Conservation (phyloP, 35 echinoderm and acorn worm genomes). For the Ptychodera flava region DNA sequence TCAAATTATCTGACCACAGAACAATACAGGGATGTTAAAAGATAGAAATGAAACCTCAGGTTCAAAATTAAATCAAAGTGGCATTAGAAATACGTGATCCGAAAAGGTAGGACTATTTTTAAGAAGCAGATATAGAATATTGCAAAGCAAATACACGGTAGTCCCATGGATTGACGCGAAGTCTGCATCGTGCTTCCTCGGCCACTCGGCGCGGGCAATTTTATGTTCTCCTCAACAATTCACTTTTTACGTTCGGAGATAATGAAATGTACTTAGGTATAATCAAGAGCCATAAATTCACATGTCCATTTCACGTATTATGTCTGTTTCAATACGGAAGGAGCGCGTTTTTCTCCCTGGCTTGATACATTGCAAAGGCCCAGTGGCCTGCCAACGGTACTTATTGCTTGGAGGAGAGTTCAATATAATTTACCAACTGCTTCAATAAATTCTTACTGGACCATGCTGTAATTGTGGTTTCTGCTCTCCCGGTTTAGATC, state of each 20-base stretch:
- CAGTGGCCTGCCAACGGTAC: neutral
- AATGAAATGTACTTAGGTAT: neutral
- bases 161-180: no score
- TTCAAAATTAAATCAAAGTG: no score
- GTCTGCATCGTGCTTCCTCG: no score
- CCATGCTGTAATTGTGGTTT: neutral
- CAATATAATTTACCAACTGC: neutral
- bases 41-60: no score
- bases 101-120: no score
- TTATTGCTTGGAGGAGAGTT: neutral
- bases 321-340: neutral
- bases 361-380: neutral
- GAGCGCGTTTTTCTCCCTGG: neutral
- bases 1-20: no score
- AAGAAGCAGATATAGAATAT: no score
- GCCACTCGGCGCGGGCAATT: no score
- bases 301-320: neutral
- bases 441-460: neutral
- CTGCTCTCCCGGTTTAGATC: no score
- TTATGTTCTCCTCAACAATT: neutral
- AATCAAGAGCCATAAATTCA: neutral
- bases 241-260: neutral
- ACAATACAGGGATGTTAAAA: no score
- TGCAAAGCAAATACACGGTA: no score
- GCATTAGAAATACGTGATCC: no score